Evolutionary conservation across 2,888 invertebrate genomes (phyloP).

Genomic region (Drosophila nr. perissopoda): DNA sequence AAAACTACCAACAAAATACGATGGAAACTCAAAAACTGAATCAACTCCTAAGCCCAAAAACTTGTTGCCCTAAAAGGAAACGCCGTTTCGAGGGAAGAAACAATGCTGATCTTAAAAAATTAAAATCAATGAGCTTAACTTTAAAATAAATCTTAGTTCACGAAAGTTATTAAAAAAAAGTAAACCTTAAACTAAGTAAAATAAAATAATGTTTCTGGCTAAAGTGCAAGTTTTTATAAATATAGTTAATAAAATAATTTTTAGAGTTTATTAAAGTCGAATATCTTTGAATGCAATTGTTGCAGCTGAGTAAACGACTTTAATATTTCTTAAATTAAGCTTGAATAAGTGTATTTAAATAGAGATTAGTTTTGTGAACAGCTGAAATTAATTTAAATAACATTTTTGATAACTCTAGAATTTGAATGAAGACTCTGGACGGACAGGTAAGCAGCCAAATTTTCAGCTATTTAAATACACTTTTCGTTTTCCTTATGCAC

Average conservation of each 20-base stretch:
- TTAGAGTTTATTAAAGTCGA: neutral
- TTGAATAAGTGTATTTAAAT: neutral
- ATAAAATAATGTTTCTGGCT: conserved; percentile 9
- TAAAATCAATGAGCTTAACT: neutral
- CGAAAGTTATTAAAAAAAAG: neutral
- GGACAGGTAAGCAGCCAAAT: neutral
- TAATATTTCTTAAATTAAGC: neutral
- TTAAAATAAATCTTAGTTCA: neutral
- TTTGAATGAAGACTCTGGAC: neutral
- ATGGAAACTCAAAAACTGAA: neutral
- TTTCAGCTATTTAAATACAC: neutral
- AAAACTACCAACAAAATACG: conserved; percentile 10
- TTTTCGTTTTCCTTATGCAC: neutral
- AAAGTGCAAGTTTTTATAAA: conserved; percentile 19
- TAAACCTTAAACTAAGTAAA: neutral
- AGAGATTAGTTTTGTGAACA: neutral
- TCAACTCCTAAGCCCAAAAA: neutral
- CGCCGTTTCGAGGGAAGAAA: neutral
- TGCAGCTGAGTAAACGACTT: neutral
- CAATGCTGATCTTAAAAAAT: neutral
- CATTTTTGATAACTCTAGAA: neutral
- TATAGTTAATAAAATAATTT: neutral
- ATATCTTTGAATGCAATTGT: neutral
- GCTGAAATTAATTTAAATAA: neutral
- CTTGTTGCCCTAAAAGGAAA: neutral